A percentile compares a stretch with the other conserved stretches of the same genome.
These are phyloP conservation scores for Atta cephalotes DNA, from an alignment of 1,140 invertebrate species.

Conservation along the genomic window DNA sequence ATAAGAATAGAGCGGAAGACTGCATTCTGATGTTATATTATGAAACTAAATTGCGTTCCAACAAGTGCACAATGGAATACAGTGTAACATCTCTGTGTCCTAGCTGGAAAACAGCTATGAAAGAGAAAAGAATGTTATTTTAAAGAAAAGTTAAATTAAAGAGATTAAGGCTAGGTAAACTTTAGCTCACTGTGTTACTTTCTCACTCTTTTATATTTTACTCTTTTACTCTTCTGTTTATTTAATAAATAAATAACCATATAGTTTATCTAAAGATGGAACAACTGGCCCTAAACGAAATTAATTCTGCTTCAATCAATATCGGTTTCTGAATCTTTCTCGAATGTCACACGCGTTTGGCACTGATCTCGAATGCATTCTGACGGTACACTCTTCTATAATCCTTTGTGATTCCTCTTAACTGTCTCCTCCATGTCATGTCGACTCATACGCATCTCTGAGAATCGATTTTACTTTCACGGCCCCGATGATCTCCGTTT, in stretches of 20 bases:
- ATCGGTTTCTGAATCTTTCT: neutral
- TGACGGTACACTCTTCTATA: conserved; percentile 8
- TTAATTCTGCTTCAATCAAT: neutral
- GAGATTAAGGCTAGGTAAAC: neutral
- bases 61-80: too few relatives aligned
- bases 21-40: too few relatives aligned
- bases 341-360: neutral
- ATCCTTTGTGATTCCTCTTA: conserved; percentile 25
- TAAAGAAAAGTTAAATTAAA: neutral
- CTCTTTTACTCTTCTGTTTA: too few relatives aligned
- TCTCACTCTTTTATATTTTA: too few relatives aligned
- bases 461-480: conserved; percentile 64
- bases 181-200: too few relatives aligned
- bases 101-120: too few relatives aligned
- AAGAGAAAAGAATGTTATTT: neutral
- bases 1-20: too few relatives aligned
- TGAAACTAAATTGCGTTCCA: too few relatives aligned
- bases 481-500: conserved; percentile 61
- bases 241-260: too few relatives aligned
- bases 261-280: too few relatives aligned
- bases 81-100: too few relatives aligned
- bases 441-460: conserved; percentile 67
- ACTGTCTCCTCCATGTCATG: conserved; percentile 49
- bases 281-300: neutral
- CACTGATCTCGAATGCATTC: neutral